Base-by-base conservation (phyloP, 2,797 vertebrate genomes). In the Esox masquinongy region DNA sequence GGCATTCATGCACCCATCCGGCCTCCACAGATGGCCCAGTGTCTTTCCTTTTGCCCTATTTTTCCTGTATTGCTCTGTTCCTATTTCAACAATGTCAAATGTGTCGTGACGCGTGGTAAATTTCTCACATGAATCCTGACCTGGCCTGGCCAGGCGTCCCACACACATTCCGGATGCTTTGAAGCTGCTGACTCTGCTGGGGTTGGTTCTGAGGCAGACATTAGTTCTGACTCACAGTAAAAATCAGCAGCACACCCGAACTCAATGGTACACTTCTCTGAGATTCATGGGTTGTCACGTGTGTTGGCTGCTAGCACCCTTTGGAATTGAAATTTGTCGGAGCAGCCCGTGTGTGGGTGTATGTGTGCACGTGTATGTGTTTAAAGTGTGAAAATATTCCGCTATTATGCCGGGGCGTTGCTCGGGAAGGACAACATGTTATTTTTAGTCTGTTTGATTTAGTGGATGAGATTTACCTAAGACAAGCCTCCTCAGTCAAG, bases 361-460 rank as follows among this genome's bases (percentile, higher is more conserved):
- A 26, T 64, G 14, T 63, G 51, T 47, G 24, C 17, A 12, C 51
- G 68, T 53, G 24, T 74, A 26, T 59, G 68, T 63, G 68, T 50
- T 34, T 56, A 19, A 19, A 47, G 11, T 49, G n/a, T 50, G 7
- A 47, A 50, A 50, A 5, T 14, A 68, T 50, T 50, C 67, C 66
- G 31, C 74, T 49, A 56, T 31, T 39, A 71, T 68, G 74, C 68
- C 73, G 16, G 29, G 36, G 34, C 24, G 24, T 75, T 39, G 22
- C 66, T 68, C 49, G 9, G 53, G 51, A 71, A 73, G 59, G 66
- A 72, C 50, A 70, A 77, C 69, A 74, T 26, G 36, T 51, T 72
- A 67, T 29, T 68, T 74, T 74, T 77, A 71, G 75, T 49, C 68
- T 64, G 68, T 77, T 77, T 77, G 67, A 76, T 71, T 74, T 34